phyloP scores from a whole-genome alignment of 2,888 invertebrate genomes.

The Raillietiella orientalis region DNA sequence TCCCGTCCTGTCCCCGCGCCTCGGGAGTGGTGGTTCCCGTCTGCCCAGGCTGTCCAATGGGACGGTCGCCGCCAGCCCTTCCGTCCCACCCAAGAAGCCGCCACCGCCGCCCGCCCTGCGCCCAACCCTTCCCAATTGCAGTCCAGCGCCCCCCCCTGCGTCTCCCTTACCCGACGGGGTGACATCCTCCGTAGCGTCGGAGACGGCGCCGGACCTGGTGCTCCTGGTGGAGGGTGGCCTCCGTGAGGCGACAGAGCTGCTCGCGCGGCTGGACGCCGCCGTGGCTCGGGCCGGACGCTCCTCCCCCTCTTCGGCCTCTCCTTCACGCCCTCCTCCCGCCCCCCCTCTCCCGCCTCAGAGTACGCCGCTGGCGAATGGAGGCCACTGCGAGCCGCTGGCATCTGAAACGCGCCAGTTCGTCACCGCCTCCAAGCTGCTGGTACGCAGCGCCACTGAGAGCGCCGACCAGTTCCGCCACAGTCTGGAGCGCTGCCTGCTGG shows the following conservation, averaged over 20 bases:
- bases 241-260: too few species aligned
- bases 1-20: too few species aligned
- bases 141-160: too few species aligned
- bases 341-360: constrained; percentile 5
- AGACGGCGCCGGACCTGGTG: too few species aligned
- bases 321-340: constrained; percentile 6
- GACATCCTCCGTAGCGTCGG: too few species aligned
- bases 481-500: constrained; percentile 37
- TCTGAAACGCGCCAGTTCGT: constrained; percentile 46
- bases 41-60: too few species aligned
- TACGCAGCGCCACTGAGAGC: constrained; percentile 41
- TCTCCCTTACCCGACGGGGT: too few species aligned
- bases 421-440: constrained; percentile 44
- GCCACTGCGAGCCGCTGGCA: constrained; percentile 43
- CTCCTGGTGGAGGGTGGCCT: too few species aligned
- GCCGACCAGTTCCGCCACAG: constrained; percentile 27
- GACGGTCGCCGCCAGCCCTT: too few species aligned
- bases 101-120: constrained; percentile 5
- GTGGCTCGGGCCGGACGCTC: constrained; percentile 3
- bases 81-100: constrained; percentile 4
- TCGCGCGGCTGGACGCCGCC: constrained; percentile 4
- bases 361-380: constrained; percentile 1
- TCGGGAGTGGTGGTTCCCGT: too few species aligned
- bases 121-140: too few species aligned
- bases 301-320: constrained; percentile 1